A percentile compares a stretch with the other conserved stretches of the same genome.
phyloP scores from a whole-genome alignment of 2,888 invertebrate genomes.

The Falcaria lacertinaria region DNA sequence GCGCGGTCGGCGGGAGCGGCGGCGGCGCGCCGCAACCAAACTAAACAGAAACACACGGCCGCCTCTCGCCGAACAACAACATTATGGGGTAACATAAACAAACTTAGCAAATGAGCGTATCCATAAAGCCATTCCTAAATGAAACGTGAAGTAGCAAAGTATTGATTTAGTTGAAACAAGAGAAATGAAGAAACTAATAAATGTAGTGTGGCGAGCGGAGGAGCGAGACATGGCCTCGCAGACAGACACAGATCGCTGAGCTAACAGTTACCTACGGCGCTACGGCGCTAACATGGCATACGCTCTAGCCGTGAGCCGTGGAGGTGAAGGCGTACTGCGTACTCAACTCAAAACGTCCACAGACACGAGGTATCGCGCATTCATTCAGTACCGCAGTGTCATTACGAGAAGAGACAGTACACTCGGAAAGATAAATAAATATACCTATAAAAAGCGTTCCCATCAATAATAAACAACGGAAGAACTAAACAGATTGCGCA shows the following conservation, averaged over 20 bases:
- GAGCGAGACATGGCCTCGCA: slow-evolving; percentile 50
- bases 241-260: slow-evolving; percentile 66
- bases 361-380: slow-evolving; percentile 75
- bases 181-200: slow-evolving; percentile 66
- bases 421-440: slow-evolving; percentile 77
- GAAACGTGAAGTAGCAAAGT: slow-evolving; percentile 72
- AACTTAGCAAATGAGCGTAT: slow-evolving; percentile 73
- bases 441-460: slow-evolving; percentile 79
- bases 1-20: slow-evolving; percentile 58
- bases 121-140: slow-evolving; percentile 76
- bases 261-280: slow-evolving; percentile 72
- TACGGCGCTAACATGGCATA: slow-evolving; percentile 73
- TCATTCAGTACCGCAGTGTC: slow-evolving; percentile 72
- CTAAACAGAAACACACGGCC: slow-evolving; percentile 53
- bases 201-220: slow-evolving; percentile 64
- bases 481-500: slow-evolving; percentile 79
- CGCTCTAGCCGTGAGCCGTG: slow-evolving; percentile 74
- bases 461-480: slow-evolving; percentile 70
- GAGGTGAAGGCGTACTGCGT: slow-evolving; percentile 74
- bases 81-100: slow-evolving; percentile 52
- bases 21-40: slow-evolving; percentile 46
- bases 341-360: slow-evolving; percentile 71
- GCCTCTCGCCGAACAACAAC: slow-evolving; percentile 36
- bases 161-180: slow-evolving; percentile 60
- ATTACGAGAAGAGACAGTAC: slow-evolving; percentile 72